Conservation (phyloP, 2,113 vertebrate genomes). For the Rhombomys opimus region DNA sequence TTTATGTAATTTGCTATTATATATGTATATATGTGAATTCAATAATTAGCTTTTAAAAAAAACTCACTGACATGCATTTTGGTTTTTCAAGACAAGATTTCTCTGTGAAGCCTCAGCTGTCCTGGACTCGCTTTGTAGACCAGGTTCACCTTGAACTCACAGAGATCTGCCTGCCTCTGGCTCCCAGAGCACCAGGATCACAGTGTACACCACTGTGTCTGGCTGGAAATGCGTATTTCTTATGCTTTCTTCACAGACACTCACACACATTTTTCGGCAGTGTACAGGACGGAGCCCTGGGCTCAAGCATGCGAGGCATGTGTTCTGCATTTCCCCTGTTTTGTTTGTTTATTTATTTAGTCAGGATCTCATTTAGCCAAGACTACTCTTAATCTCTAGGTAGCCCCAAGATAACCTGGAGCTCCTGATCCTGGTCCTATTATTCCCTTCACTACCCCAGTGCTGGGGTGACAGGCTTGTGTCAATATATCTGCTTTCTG, state of each 20-base stretch:
- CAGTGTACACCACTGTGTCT: too few species aligned
- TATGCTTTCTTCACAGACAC: background rate
- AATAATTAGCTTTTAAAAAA: slow-evolving; percentile 23
- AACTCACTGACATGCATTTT: background rate
- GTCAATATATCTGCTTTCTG: background rate
- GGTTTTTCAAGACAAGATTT: too few species aligned
- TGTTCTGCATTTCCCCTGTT: background rate
- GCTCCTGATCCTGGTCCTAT: background rate
- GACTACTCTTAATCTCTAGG: too few species aligned
- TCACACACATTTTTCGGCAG: background rate
- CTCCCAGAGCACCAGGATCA: too few species aligned
- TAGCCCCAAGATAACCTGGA: background rate
- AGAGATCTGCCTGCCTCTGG: background rate
- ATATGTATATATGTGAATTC: background rate
- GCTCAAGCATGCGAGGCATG: background rate
- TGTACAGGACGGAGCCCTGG: background rate
- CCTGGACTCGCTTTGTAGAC: too few species aligned
- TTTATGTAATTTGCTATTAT: slow-evolving; percentile 18
- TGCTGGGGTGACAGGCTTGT: background rate
- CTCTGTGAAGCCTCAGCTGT: too few species aligned
- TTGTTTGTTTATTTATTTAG: background rate
- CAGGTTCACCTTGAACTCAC: too few species aligned
- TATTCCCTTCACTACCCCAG: too few species aligned
- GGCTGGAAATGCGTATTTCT: background rate
- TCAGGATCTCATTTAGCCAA: background rate